phyloP scores from a whole-genome alignment of 2,888 invertebrate species.

The Cistogaster globosa region DNA sequence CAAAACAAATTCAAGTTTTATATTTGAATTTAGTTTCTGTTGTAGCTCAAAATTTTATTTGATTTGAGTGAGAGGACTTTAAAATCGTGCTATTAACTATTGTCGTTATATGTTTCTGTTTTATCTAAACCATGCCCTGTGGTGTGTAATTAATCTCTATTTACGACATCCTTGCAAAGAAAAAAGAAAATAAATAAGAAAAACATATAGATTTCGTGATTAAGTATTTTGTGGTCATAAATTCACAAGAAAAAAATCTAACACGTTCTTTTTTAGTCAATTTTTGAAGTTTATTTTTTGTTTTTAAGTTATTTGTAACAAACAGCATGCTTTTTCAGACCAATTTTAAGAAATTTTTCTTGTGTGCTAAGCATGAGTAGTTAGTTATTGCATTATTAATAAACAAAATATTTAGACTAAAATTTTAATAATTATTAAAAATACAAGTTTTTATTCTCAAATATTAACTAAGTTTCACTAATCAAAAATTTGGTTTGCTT shows the following conservation, averaged over 20 bases:
- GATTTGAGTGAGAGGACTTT: slow-evolving; percentile 67
- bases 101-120: slow-evolving; percentile 51
- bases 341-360: not conserved
- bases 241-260: slow-evolving; percentile 47
- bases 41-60: slow-evolving; percentile 25
- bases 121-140: slow-evolving; percentile 71
- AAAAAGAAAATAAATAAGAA: no score
- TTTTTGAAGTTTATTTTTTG: not conserved
- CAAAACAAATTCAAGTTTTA: slow-evolving; percentile 38
- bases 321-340: slow-evolving; percentile 1
- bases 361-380: not conserved
- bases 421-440: no score
- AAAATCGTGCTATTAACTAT: slow-evolving; percentile 60
- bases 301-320: not conserved
- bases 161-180: slow-evolving; percentile 68
- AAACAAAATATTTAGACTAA: no score
- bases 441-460: no score
- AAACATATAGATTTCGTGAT: slow-evolving; percentile 59
- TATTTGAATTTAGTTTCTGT: slow-evolving; percentile 40
- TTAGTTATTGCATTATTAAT: no score
- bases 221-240: slow-evolving; percentile 55
- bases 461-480: no score
- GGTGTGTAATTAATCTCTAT: slow-evolving; percentile 74
- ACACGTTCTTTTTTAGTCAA: slow-evolving; percentile 59
- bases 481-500: no score